Percentiles rank a stretch among this genome's conserved stretches.
These are phyloP conservation scores for Peromyscus aztecus DNA, from an alignment of 2,797 vertebrate genomes.

Conservation along the genomic window DNA sequence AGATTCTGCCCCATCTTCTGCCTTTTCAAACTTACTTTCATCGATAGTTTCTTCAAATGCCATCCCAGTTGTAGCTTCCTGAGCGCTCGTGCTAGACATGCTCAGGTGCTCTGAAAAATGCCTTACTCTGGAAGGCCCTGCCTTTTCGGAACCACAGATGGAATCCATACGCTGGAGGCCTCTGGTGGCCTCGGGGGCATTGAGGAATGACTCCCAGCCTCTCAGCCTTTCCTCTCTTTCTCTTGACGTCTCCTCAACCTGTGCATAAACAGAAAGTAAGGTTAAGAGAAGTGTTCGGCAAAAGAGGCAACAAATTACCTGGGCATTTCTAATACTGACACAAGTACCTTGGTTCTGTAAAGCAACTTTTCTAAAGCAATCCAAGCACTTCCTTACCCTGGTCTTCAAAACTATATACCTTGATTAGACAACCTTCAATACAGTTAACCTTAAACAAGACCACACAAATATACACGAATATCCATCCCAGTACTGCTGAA, in stretches of 20 bases:
- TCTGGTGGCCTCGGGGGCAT: slow-evolving; percentile 79
- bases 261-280: slow-evolving; percentile 22
- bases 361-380: slow-evolving; percentile 19
- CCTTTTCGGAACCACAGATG: slow-evolving; percentile 76
- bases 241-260: slow-evolving; percentile 97
- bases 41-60: slow-evolving; percentile 67
- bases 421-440: background rate
- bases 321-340: slow-evolving; percentile 1
- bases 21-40: slow-evolving; percentile 78
- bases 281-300: slow-evolving; percentile 42
- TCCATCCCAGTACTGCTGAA: background rate
- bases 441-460: background rate
- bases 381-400: slow-evolving; percentile 16
- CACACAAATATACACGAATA: slow-evolving; percentile 24
- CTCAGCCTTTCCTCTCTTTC: slow-evolving; percentile 97
- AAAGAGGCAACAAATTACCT: slow-evolving; percentile 21
- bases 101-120: slow-evolving; percentile 78
- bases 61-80: slow-evolving; percentile 68
- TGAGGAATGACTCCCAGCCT: slow-evolving; percentile 94
- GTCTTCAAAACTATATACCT: slow-evolving; percentile 35
- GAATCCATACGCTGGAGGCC: slow-evolving; percentile 81
- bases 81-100: slow-evolving; percentile 53
- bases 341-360: slow-evolving; percentile 10
- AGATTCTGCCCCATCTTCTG: slow-evolving; percentile 67
- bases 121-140: slow-evolving; percentile 78